These are phyloP conservation scores for Busseola fusca DNA, from an alignment of 2,888 invertebrate species.

Conservation along the genomic window DNA sequence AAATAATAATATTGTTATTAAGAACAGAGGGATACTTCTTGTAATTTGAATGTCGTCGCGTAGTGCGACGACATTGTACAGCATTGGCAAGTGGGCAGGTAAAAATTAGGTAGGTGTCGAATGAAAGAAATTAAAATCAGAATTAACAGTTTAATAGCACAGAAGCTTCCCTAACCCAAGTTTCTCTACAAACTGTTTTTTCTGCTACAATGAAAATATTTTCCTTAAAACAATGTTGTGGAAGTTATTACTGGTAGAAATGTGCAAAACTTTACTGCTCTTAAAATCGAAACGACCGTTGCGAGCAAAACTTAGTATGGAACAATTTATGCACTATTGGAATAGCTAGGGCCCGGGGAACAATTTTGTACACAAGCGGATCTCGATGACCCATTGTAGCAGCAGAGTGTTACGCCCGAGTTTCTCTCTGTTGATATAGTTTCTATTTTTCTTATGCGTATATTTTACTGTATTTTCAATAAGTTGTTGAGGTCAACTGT, in stretches of 20 bases:
- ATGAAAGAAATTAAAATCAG: not conserved
- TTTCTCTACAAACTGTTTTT: not conserved
- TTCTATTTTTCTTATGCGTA: slow-evolving; percentile 32
- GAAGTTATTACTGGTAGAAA: slow-evolving; percentile 26
- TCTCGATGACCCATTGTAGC: slow-evolving; percentile 47
- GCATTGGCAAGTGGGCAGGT: not conserved
- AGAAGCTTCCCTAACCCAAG: not conserved
- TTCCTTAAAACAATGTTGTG: slow-evolving; percentile 22
- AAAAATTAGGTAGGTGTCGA: not conserved
- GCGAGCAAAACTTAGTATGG: slow-evolving; percentile 33
- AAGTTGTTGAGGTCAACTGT: slow-evolving; percentile 1
- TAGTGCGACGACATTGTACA: no score
- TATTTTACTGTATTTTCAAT: slow-evolving; percentile 30
- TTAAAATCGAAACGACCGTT: slow-evolving; percentile 41
- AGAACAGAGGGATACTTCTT: no score
- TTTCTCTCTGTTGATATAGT: slow-evolving; percentile 29
- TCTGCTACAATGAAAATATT: slow-evolving; percentile 5
- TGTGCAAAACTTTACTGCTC: slow-evolving; percentile 42
- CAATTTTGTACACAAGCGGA: slow-evolving; percentile 19
- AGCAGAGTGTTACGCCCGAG: slow-evolving; percentile 38
- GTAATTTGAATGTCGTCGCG: no score
- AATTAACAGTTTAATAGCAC: not conserved
- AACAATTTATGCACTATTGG: slow-evolving; percentile 42
- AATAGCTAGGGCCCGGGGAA: slow-evolving; percentile 9
- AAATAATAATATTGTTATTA: no score